Base-by-base conservation (phyloP, 2,797 vertebrate species). In the Echeneis naucrates region DNA sequence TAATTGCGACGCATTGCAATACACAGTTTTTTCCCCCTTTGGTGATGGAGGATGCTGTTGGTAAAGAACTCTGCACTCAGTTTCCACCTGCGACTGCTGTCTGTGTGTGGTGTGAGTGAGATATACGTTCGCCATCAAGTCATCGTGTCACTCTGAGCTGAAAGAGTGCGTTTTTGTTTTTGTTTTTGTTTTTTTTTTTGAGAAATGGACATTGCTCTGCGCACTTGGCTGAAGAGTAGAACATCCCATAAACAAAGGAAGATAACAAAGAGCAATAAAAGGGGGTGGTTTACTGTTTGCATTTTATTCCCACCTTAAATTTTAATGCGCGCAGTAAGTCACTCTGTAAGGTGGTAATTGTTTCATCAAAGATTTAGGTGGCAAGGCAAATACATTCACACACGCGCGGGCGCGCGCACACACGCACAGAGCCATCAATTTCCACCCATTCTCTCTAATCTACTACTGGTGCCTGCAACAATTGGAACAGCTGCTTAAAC, bases 31-130 rank as follows among this genome's bases (percentile, higher is more conserved):
- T n/a, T n/a, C n/a, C n/a, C n/a, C n/a, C 30, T 57, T 23, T 26
- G 58, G 68, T 63, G 75, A 51, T 40, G 73, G 66, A 64, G 57
- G 77, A 60, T 67, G 82, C 42, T 80, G 79, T 45, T 72, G 71
- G 80, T 77, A 13, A 63, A 75, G 72, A 85, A 87, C 66, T 87
- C 78, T 40, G 72, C 68, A 19, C 81, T 75, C 81, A 87, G 64
- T 89, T 83, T 56, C 42, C 77, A 86, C 81, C 85, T 87, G 83
- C 65, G 21, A 65, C 60, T 57, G 58, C 50, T 32, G 8, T 77
- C 60, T 50, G 51, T 72, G 42, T 65, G 27, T 66, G 66, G 67
- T 59, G 12, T 47, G 37, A 33, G 12, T 51, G 44, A 62, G 17
- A 67, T 42, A n/a, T 56, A 68, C 35, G 45, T 42, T 24, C 52